Evolutionary conservation across 2,888 invertebrate species (phyloP).

Genomic region (Xestoiulus laeticollis): DNA sequence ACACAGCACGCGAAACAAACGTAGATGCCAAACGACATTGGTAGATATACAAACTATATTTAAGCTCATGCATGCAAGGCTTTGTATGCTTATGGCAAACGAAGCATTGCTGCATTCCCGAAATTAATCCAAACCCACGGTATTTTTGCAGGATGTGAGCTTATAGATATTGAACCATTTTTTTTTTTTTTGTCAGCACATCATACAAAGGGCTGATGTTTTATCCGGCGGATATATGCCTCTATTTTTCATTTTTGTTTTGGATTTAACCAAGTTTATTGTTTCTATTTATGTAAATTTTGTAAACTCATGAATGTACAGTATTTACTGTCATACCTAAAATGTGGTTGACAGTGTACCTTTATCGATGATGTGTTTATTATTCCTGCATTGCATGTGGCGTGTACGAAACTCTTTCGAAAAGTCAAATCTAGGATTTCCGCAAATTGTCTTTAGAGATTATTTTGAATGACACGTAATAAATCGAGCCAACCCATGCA

Average conservation of each 20-base stretch:
- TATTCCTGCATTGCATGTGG: too few species aligned
- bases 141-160: too few species aligned
- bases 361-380: too few species aligned
- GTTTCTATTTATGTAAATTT: too few species aligned
- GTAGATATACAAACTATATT: background rate
- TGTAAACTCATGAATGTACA: too few species aligned
- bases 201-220: too few species aligned
- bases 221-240: too few species aligned
- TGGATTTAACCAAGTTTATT: background rate
- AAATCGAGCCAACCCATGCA: too few species aligned
- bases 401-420: background rate
- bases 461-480: too few species aligned
- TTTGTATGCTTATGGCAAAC: background rate
- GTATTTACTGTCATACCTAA: background rate
- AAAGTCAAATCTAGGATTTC: background rate
- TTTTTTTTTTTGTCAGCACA: background rate
- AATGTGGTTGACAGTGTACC: too few species aligned
- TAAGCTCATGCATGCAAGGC: background rate
- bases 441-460: background rate
- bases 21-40: background rate
- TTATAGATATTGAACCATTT: background rate
- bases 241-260: too few species aligned
- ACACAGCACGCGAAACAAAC: background rate
- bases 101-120: background rate
- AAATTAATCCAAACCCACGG: background rate